phyloP scores from a whole-genome alignment of 2,113 vertebrate genomes.

The Platanista minor region DNA sequence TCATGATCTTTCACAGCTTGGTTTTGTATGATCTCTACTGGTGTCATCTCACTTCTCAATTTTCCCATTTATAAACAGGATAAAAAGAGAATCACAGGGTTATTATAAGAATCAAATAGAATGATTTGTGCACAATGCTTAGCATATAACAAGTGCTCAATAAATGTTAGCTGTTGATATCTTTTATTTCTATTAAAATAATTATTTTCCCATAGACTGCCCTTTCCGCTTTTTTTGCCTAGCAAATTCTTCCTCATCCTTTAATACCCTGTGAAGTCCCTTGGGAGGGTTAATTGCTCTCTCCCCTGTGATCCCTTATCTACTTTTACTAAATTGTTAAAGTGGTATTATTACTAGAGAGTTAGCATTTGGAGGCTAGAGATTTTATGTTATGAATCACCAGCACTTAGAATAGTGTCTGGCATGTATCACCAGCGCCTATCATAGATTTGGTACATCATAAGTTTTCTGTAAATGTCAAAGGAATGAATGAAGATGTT shows the following conservation, averaged over 20 bases:
- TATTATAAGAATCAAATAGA: slow-evolving; percentile 21
- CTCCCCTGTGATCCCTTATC: background rate
- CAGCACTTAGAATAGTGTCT: background rate
- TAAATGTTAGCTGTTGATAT: background rate
- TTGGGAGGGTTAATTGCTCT: background rate
- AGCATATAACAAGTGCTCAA: background rate
- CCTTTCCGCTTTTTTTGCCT: background rate
- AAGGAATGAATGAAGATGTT: background rate
- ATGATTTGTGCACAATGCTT: background rate
- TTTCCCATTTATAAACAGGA: background rate
- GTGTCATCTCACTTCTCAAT: background rate
- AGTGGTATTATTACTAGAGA: background rate
- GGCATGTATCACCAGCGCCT: background rate
- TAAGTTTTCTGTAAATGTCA: background rate
- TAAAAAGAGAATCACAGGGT: background rate
- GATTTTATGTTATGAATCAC: background rate
- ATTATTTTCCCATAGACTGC: background rate
- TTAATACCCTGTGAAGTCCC: background rate
- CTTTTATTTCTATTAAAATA: background rate
- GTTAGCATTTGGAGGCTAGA: background rate
- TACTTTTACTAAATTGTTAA: background rate
- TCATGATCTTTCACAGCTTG: background rate
- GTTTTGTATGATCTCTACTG: background rate
- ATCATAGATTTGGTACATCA: background rate
- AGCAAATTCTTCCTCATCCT: background rate